Percentiles rank a stretch among this genome's conserved stretches.
phyloP scores from a whole-genome alignment of 2,888 invertebrate genomes.

The Bursaphelenchus okinawaensis region DNA sequence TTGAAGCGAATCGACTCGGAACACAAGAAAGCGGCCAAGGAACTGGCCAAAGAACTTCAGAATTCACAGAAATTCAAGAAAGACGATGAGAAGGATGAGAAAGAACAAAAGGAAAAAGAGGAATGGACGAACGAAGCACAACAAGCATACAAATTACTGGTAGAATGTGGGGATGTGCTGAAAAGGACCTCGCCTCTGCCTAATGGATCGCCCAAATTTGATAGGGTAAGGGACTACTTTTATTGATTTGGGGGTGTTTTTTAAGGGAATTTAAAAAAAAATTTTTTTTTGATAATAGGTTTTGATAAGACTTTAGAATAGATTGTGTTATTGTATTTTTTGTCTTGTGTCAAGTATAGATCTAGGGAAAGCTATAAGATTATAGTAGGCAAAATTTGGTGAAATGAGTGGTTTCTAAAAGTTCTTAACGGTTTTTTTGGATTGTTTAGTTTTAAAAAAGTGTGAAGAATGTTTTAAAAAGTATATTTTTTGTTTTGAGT shows the following conservation, averaged over 20 bases:
- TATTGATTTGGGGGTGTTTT: not conserved
- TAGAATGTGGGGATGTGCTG: constrained; percentile 64
- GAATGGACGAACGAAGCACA: constrained; percentile 63
- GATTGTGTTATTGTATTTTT: no score
- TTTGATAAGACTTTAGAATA: no score
- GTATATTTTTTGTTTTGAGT: no score
- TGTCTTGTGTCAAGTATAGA: no score
- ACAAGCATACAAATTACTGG: constrained; percentile 83
- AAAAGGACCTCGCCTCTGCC: constrained; percentile 34
- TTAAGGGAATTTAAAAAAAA: no score
- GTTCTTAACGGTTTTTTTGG: no score
- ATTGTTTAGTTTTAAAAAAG: no score
- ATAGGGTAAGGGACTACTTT: not conserved
- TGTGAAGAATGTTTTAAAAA: no score
- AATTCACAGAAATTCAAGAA: not conserved
- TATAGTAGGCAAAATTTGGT: no score
- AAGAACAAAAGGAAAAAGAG: constrained; percentile 3
- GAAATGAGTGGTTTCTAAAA: no score
- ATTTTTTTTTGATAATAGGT: no score
- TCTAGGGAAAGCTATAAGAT: no score
- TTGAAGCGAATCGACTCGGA: constrained; percentile 31
- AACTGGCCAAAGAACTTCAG: constrained; percentile 19
- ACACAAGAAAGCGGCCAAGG: constrained; percentile 31
- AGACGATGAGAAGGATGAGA: not conserved
- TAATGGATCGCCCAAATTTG: not conserved